A percentile compares a stretch with the other conserved stretches of the same genome.
Conservation (phyloP, 2,888 invertebrate species). For the Elgonia sp. region DNA sequence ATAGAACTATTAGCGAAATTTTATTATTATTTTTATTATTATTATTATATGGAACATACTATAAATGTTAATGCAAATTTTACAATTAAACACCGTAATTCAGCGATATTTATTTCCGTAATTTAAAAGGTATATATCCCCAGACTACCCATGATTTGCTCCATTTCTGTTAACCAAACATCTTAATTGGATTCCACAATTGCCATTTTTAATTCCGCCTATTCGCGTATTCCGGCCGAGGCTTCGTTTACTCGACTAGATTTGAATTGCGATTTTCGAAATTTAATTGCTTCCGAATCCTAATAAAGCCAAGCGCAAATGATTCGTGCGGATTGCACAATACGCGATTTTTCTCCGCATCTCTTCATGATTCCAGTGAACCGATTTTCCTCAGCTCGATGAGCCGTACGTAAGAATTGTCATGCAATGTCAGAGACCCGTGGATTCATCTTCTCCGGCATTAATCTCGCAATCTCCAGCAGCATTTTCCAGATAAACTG, state of each 20-base stretch:
- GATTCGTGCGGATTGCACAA: constrained; percentile 16
- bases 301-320: constrained; percentile 35
- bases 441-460: constrained; percentile 13
- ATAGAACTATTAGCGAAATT: no score
- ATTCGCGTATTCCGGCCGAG: constrained; percentile 6
- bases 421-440: constrained; percentile 27
- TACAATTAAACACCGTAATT: background rate
- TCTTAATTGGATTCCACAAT: constrained; percentile 35
- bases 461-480: constrained; percentile 31
- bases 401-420: constrained; percentile 23
- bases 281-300: constrained; percentile 49
- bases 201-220: constrained; percentile 44
- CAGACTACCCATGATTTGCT: background rate
- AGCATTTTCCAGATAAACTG: constrained; percentile 21
- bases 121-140: background rate
- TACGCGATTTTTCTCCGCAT: constrained; percentile 8
- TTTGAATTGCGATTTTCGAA: constrained; percentile 36
- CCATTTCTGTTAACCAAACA: background rate
- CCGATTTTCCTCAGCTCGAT: constrained; percentile 10
- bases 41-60: no score
- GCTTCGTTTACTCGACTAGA: constrained; percentile 5
- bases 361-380: constrained; percentile 6
- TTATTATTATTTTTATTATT: no score
- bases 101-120: background rate
- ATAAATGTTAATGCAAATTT: background rate